Percentiles rank a stretch among this genome's conserved stretches.
Conservation (phyloP, 1,140 invertebrate genomes). For the Oreohelix idahoensis region DNA sequence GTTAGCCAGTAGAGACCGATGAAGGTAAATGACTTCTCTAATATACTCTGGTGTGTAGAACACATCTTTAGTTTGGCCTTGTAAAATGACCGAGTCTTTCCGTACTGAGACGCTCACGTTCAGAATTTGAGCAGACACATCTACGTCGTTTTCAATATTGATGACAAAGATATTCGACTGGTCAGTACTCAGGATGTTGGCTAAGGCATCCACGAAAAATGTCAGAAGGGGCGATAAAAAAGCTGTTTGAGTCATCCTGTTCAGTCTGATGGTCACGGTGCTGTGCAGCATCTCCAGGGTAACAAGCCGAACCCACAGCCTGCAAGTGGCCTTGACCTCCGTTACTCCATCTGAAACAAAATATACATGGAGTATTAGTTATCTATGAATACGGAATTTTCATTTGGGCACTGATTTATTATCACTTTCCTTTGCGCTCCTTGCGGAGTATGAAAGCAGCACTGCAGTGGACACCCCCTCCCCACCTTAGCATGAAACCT, state of each 20-base stretch:
- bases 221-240: constrained; percentile 92
- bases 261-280: constrained; percentile 92
- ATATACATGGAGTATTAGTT: no score
- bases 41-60: constrained; percentile 91
- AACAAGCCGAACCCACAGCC: constrained; percentile 88
- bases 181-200: constrained; percentile 91
- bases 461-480: no score
- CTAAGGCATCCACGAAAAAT: constrained; percentile 92
- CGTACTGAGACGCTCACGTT: constrained; percentile 96
- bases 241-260: constrained; percentile 92
- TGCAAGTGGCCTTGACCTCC: constrained; percentile 84
- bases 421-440: no score
- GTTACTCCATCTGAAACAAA: constrained; percentile 85
- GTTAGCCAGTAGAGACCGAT: constrained; percentile 86
- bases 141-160: constrained; percentile 86
- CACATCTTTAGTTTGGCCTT: constrained; percentile 77
- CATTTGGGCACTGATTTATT: no score
- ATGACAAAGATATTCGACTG: constrained; percentile 95
- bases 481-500: constrained; percentile 17
- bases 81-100: constrained; percentile 79
- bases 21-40: constrained; percentile 93
- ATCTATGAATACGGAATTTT: no score
- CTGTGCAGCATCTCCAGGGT: constrained; percentile 96
- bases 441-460: no score
- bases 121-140: constrained; percentile 86